Percentiles rank a stretch among this genome's conserved stretches.
Evolutionary conservation across 2,113 vertebrate genomes (phyloP).

Genomic region (Myrmecophaga tridactyla): DNA sequence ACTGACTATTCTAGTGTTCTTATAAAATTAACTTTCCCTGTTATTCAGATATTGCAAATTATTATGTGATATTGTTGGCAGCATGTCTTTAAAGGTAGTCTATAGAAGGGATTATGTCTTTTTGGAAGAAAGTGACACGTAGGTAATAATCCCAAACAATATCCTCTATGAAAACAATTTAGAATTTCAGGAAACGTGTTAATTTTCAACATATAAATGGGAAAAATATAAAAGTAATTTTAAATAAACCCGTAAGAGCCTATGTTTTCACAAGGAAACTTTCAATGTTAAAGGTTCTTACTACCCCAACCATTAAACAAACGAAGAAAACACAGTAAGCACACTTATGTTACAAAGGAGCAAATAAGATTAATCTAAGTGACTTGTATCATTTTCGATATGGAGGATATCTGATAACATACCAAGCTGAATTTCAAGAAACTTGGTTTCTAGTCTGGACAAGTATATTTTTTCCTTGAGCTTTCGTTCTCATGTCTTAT

Average conservation of each 20-base stretch:
- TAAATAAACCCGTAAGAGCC: neutral
- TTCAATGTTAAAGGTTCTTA: neutral
- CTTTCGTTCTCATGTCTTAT: neutral
- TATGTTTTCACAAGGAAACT: neutral
- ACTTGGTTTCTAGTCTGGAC: neutral
- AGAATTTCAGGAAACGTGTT: neutral
- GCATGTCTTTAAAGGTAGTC: neutral
- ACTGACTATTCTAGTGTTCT: neutral
- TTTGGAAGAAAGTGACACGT: neutral
- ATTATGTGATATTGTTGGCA: neutral
- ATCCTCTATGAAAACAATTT: neutral
- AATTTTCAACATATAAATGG: neutral
- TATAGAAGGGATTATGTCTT: neutral
- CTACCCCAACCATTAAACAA: neutral
- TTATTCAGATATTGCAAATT: neutral
- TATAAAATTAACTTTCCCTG: neutral
- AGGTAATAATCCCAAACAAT: neutral
- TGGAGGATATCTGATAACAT: neutral
- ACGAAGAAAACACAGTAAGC: neutral
- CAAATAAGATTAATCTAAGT: neutral
- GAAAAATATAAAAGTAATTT: neutral
- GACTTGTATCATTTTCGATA: neutral
- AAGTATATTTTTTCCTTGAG: neutral
- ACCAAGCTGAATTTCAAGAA: neutral
- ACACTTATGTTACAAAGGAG: neutral